Evolutionary conservation across 1,140 invertebrate species (phyloP), one percentile per base, ranked within the genome.

Genomic region (Drosophila seguyi): DNA sequence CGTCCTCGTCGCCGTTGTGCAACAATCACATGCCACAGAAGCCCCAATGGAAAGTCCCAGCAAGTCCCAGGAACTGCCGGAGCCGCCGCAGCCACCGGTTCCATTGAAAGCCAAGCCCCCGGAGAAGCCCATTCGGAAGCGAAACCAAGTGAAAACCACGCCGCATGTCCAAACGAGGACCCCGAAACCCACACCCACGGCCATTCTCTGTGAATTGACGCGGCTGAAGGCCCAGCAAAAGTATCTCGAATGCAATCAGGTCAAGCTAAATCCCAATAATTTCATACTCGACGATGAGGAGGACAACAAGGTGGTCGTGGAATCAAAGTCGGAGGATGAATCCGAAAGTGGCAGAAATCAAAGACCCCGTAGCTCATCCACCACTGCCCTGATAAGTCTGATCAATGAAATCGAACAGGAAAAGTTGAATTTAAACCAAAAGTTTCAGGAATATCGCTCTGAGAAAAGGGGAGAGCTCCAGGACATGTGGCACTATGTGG

Each of bases 171-270:
- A 50, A 10, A 1, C 20, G 11, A 48, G 58, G 20, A 56, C 29
- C 10, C 18, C 75, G 6, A 62, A 57, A 10, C 48, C 75, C 65
- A 86, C 86, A 25, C 79, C 85, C 56, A 92, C 90, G 16, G 72
- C 79, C 18, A 50, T 92, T 3, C 41, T 92, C 0, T 92, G 91
- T 29, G 91, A 92, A 52, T 39, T 92, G 29, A 92, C 92, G 39
- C 86, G 90, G 7, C 62, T 92, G 16, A 92, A 92, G 71, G 75
- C 91, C 1, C 91, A 92, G 41, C 91, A 92, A 76, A 92, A 92
- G 74, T 92, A 92, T 76, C 81, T 92, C n/a, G 91, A 92, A 76
- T 91, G 84, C 74, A 81, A 85, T 84, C 91, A 90, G 73, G 63
- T 90, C 34, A 91, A 87, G 58, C 59, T 91, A 5, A 91, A 86